Conservation (phyloP, 2,888 invertebrate genomes). For the Cataglyphis rosenhaueri region DNA sequence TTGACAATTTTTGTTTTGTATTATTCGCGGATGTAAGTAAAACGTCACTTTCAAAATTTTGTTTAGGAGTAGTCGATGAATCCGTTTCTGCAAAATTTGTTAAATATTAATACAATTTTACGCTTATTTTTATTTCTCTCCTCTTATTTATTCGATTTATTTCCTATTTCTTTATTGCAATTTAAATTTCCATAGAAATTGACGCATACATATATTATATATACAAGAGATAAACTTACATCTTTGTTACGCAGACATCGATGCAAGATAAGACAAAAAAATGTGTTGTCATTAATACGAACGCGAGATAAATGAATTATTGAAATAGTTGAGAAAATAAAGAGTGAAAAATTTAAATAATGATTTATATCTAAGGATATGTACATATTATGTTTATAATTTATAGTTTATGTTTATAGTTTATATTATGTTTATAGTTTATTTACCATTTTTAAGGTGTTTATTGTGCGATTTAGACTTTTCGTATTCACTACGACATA, state of each 20-base stretch:
- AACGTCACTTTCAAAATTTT: background rate
- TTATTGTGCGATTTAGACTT: constrained; percentile 19
- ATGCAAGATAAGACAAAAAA: background rate
- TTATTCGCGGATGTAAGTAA: background rate
- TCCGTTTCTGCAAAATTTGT: constrained; percentile 1
- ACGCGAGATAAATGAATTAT: background rate
- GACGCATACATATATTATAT: background rate
- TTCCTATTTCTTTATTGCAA: background rate
- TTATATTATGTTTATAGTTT: background rate
- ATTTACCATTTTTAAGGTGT: constrained; percentile 15
- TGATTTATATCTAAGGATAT: background rate
- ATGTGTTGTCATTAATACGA: background rate
- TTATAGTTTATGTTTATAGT: background rate
- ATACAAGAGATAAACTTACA: background rate
- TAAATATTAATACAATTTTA: background rate
- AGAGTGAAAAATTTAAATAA: background rate
- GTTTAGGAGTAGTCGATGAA: background rate
- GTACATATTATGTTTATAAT: background rate
- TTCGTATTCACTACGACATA: constrained; percentile 43
- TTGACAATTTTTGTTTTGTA: constrained; percentile 70
- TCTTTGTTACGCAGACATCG: background rate
- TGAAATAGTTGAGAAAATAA: constrained; percentile 8
- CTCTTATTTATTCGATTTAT: background rate
- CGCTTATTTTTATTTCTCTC: background rate
- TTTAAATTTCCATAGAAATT: background rate